Evolutionary conservation across 2,113 vertebrate species (phyloP), one percentile per base, ranked within the genome.

Genomic region (Podarcis raffonei): DNA sequence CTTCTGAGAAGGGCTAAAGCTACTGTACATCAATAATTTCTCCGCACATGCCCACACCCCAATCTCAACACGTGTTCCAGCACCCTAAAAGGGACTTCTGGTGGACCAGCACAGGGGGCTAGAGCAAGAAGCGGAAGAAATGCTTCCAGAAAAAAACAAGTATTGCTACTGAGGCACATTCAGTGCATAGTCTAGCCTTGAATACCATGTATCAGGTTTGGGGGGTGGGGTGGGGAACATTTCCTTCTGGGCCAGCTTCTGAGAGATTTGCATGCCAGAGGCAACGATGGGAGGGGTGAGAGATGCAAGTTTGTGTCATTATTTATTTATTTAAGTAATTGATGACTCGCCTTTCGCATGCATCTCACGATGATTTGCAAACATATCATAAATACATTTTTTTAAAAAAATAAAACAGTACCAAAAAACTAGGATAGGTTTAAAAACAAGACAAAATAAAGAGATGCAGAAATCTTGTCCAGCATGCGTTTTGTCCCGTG

Each of bases 1-100:
- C 48, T 92, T 93, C 68, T 93, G 84, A 78, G 32, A 35, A 9
- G 80, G 57, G 27, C 27, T 12, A 65, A 22, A 25, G 30, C 9
- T 32, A 23, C 1, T 30, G 30, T 53, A 53, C 48, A 53, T 32
- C 83, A 57, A 84, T 72, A 30, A 83, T 53, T 72, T 22, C 18
- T 53, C 32, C 2, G 11, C 20, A 4, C 18, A 53, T 53, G 48
- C 2, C 11, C 48, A 53, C 48, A 53, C 16, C 11, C 68, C 39
- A n/a, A 57, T 53, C 68, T 66, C 53, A 30, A 5, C 42, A 25
- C 16, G 2, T 74, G 22, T 25, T 35, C 69, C 25, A 18, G 59
- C 18, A 39, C 42, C 22, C 15, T 30, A 72, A 81, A 48, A 53
- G 39, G 81, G 82, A 83, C 18, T 84, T 71, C 37, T 69, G 16